Percentiles rank a stretch among this genome's conserved stretches.
Evolutionary conservation across 2,797 vertebrate species (phyloP).

Genomic region (Oceanodroma leucorhoa): DNA sequence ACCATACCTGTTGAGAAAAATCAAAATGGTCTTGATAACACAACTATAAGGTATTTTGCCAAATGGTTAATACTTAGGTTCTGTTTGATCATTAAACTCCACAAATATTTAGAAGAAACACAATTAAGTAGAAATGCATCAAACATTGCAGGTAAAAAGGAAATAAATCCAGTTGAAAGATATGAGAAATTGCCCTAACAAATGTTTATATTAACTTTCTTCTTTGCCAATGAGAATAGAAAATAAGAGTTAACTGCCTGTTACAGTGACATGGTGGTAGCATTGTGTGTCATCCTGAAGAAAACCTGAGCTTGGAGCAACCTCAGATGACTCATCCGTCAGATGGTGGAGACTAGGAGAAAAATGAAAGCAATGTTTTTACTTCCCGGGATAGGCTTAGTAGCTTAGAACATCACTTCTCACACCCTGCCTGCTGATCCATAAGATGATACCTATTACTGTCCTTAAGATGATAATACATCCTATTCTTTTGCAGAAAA

Average conservation of each 20-base stretch:
- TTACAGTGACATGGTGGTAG: constrained; percentile 68
- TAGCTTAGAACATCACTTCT: constrained; percentile 62
- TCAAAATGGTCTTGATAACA: neutral
- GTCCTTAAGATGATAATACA: constrained; percentile 61
- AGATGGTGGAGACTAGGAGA: constrained; percentile 70
- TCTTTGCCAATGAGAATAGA: constrained; percentile 54
- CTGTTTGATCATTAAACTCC: neutral
- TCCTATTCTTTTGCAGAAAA: constrained; percentile 63
- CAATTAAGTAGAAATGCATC: neutral
- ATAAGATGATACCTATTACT: constrained; percentile 58
- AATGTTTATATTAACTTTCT: constrained; percentile 37
- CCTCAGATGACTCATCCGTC: constrained; percentile 70
- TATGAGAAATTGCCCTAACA: constrained; percentile 18
- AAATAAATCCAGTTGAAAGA: constrained; percentile 31
- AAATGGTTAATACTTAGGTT: neutral
- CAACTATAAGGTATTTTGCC: neutral
- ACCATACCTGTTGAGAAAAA: constrained; percentile 26
- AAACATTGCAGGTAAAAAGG: neutral
- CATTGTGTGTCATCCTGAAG: constrained; percentile 69
- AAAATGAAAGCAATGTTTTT: constrained; percentile 70
- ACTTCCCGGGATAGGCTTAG: constrained; percentile 41
- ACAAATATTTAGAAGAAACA: constrained; percentile 24
- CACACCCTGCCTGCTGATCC: constrained; percentile 60
- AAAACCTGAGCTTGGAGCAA: constrained; percentile 71
- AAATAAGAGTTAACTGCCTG: constrained; percentile 64